Evolutionary conservation across 2,797 vertebrate species (phyloP).

Genomic region (Hypotaenidia okinawae): DNA sequence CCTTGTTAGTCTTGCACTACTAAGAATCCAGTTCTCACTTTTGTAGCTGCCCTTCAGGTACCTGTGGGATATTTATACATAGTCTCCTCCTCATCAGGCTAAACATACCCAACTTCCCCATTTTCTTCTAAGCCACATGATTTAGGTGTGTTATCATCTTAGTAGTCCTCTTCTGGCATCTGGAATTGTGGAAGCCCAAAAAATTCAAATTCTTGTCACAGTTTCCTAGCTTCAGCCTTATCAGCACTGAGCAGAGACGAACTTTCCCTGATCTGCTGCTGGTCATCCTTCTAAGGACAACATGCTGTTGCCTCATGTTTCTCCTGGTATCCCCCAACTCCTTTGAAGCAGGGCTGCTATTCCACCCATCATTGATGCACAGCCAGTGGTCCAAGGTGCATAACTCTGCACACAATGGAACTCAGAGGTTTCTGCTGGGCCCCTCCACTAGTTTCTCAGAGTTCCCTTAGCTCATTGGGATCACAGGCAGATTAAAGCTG

Average conservation of each 20-base stretch:
- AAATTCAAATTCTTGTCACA: neutral
- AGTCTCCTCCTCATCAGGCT: neutral
- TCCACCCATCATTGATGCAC: neutral
- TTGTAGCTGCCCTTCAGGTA: neutral
- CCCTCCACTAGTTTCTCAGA: neutral
- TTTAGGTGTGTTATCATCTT: fast-evolving
- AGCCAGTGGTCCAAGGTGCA: fast-evolving
- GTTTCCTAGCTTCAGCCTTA: neutral
- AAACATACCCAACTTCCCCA: neutral
- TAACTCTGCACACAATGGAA: neutral
- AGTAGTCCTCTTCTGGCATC: neutral
- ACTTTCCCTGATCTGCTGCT: neutral
- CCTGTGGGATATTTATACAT: neutral
- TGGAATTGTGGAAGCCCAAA: neutral
- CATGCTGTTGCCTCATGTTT: neutral
- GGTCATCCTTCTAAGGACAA: neutral
- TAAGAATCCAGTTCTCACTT: neutral
- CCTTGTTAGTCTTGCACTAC: neutral
- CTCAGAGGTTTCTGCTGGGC: neutral
- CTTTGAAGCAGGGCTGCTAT: neutral
- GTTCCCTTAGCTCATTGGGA: neutral
- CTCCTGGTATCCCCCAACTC: neutral
- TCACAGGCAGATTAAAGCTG: neutral
- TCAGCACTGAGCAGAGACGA: neutral
- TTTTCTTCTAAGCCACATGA: fast-evolving